phyloP scores from a whole-genome alignment of 2,113 vertebrate genomes.

The Cyprinodon brontotheroides region DNA sequence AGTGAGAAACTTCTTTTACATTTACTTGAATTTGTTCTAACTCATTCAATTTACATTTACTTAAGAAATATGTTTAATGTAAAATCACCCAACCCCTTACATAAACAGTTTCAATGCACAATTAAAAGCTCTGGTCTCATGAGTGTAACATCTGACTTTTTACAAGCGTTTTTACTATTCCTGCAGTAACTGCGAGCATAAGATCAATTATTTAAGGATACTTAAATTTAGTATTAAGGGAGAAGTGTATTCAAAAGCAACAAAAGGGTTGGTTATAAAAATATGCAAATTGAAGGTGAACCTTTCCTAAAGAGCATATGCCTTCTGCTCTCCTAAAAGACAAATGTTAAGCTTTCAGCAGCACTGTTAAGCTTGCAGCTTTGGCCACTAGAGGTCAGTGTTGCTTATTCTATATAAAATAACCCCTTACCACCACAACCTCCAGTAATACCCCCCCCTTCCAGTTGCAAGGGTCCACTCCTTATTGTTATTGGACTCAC shows the following conservation, averaged over 20 bases:
- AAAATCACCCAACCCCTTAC: not conserved
- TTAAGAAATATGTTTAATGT: not conserved
- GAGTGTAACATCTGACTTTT: too few species aligned
- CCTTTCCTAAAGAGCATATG: not conserved
- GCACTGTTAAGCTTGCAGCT: not conserved
- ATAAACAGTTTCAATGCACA: not conserved
- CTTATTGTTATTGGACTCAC: constrained; percentile 82
- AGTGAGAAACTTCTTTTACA: too few species aligned
- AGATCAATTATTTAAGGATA: not conserved
- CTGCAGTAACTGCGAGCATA: not conserved
- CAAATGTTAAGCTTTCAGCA: not conserved
- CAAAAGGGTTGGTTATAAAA: too few species aligned
- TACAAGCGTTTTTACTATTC: not conserved
- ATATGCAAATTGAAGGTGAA: not conserved
- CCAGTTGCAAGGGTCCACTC: constrained; percentile 65
- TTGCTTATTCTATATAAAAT: constrained; percentile 56
- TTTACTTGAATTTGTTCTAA: too few species aligned
- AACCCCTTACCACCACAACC: not conserved
- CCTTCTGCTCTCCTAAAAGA: not conserved
- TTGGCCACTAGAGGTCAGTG: constrained; percentile 78
- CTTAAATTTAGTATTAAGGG: not conserved
- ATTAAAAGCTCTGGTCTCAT: not conserved
- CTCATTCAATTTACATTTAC: too few species aligned
- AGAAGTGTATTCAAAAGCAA: too few species aligned
- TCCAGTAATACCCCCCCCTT: constrained; percentile 18